A percentile compares a stretch with the other conserved stretches of the same genome.
Evolutionary conservation across 2,888 invertebrate species (phyloP).

Genomic region (Torymus tubicola): DNA sequence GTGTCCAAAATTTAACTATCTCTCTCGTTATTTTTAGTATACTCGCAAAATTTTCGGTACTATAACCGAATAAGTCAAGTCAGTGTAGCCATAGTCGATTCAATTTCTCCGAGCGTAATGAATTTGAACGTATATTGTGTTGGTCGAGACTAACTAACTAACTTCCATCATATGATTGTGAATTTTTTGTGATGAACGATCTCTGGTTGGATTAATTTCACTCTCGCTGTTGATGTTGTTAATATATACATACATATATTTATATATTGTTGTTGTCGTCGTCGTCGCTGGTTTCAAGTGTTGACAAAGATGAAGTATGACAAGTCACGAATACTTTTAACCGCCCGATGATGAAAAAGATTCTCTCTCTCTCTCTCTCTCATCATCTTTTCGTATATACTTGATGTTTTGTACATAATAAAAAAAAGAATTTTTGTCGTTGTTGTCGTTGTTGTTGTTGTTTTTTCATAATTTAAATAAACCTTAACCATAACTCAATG

Average conservation of each 20-base stretch:
- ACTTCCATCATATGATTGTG: slow-evolving; percentile 18
- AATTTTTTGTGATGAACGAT: background rate
- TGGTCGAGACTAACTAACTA: background rate
- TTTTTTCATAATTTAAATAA: background rate
- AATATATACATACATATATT: background rate
- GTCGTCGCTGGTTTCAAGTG: slow-evolving; percentile 24
- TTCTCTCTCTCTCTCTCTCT: slow-evolving; percentile 6
- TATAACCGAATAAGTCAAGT: no score
- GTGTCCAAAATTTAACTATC: no score
- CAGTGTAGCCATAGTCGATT: background rate
- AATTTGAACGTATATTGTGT: slow-evolving; percentile 18
- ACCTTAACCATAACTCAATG: slow-evolving; percentile 9
- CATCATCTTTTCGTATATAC: slow-evolving; percentile 11
- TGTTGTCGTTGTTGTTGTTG: no score
- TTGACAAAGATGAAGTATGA: slow-evolving; percentile 11
- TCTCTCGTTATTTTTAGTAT: no score
- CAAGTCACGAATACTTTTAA: slow-evolving; percentile 2
- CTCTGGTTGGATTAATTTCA: slow-evolving; percentile 32
- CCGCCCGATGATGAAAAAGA: slow-evolving; percentile 2
- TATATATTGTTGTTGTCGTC: slow-evolving; percentile 26
- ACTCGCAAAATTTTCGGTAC: no score
- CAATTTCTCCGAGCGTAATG: slow-evolving; percentile 13
- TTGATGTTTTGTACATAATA: background rate
- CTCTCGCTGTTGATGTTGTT: slow-evolving; percentile 24
- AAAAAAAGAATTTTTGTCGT: background rate